Conservation (phyloP, 2,113 vertebrate genomes). For the Sapajus apella region DNA sequence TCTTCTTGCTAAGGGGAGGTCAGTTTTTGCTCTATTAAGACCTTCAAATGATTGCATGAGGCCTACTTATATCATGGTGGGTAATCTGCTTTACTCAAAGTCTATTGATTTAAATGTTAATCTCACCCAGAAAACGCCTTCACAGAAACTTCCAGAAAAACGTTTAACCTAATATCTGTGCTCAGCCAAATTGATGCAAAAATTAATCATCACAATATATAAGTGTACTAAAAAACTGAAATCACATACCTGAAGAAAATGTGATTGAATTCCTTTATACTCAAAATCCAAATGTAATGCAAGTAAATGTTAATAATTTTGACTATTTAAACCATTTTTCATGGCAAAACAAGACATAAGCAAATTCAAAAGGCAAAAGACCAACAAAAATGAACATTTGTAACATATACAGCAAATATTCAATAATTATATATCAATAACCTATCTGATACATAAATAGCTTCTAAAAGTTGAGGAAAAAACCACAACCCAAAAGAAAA, state of each 20-base stretch:
- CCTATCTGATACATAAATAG: background rate
- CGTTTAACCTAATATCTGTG: background rate
- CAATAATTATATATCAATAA: background rate
- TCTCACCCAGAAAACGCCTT: background rate
- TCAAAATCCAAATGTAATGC: background rate
- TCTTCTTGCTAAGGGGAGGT: background rate
- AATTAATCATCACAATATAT: background rate
- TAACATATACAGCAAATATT: background rate
- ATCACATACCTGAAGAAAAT: background rate
- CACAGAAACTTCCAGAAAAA: background rate
- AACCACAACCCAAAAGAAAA: background rate
- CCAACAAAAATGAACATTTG: background rate
- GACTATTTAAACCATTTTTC: background rate
- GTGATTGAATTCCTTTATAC: background rate
- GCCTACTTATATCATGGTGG: background rate
- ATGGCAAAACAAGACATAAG: background rate
- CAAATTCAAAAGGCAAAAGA: background rate
- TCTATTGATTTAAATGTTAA: background rate
- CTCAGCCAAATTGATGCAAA: background rate
- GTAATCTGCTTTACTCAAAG: background rate
- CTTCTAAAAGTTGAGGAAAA: background rate
- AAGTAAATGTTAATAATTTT: background rate
- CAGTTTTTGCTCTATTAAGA: background rate
- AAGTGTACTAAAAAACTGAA: constrained; percentile 4
- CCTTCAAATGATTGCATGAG: background rate